Evolutionary conservation across 1,140 invertebrate species (phyloP).

Genomic region (Drosophila jambulina): DNA sequence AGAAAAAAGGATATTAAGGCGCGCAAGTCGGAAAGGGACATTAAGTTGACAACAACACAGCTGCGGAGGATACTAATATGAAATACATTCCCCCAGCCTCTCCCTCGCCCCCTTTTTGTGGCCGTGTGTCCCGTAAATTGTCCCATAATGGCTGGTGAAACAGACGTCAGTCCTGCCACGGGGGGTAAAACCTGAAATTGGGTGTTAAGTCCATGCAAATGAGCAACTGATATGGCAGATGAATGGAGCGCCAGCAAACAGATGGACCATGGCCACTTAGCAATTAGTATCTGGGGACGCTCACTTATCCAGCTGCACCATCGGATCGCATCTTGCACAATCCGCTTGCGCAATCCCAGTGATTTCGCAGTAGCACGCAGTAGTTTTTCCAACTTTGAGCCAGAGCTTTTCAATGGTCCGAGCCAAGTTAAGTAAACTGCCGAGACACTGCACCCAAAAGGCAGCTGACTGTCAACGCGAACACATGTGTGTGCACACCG

Average conservation of each 20-base stretch:
- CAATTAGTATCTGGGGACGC: constrained; percentile 29
- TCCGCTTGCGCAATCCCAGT: constrained; percentile 3
- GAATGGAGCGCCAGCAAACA: constrained; percentile 26
- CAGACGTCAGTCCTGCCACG: constrained; percentile 17
- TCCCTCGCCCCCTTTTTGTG: neutral
- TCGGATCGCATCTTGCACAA: constrained; percentile 16
- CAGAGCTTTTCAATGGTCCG: constrained; percentile 15
- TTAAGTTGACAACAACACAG: constrained; percentile 73
- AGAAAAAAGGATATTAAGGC: constrained; percentile 71
- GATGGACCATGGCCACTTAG: constrained; percentile 36
- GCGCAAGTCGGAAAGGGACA: constrained; percentile 70
- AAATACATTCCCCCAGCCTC: constrained; percentile 50
- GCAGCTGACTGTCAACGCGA: constrained; percentile 46
- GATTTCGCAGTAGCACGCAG: constrained; percentile 30
- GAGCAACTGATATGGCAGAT: constrained; percentile 59
- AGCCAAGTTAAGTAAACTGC: constrained; percentile 56
- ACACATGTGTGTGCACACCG: constrained; percentile 25
- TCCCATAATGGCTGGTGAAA: constrained; percentile 62
- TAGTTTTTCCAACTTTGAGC: constrained; percentile 25
- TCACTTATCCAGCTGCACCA: neutral
- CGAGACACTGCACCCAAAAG: constrained; percentile 24
- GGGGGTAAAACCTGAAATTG: constrained; percentile 41
- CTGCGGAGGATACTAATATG: constrained; percentile 66
- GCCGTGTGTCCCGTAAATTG: constrained; percentile 66
- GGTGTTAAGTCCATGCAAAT: constrained; percentile 69